A percentile compares a stretch with the other conserved stretches of the same genome.
phyloP scores from a whole-genome alignment of 2,113 vertebrate species.

The Raphicerus campestris region DNA sequence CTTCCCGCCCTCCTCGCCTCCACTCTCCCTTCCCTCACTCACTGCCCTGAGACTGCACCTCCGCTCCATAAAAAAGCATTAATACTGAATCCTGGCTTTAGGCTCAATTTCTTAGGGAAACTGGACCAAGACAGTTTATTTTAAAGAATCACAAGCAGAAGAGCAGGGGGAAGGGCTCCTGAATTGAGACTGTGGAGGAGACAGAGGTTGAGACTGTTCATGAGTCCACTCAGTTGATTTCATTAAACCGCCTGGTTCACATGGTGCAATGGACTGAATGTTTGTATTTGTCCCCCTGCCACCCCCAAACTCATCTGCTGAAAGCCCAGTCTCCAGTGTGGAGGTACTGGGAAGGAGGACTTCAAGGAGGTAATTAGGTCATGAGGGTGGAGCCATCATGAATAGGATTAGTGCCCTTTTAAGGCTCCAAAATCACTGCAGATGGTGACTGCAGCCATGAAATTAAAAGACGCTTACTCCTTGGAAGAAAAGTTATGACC shows the following conservation, averaged over 20 bases:
- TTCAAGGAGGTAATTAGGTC: not conserved
- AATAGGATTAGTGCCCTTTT: not conserved
- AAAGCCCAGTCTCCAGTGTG: not conserved
- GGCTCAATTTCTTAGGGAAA: not conserved
- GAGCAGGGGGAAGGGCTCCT: not conserved
- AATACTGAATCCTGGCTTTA: not conserved
- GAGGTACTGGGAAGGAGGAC: not conserved
- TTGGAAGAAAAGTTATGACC: no score
- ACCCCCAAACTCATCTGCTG: not conserved
- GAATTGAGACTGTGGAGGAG: not conserved
- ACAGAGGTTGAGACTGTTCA: not conserved
- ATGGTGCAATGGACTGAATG: accelerated
- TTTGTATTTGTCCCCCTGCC: no score
- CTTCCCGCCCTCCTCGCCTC: not conserved
- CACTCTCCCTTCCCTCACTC: not conserved
- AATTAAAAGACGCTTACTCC: no score
- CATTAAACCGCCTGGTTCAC: not conserved
- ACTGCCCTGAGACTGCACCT: not conserved
- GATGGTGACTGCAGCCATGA: no score
- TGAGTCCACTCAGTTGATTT: not conserved
- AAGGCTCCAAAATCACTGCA: no score
- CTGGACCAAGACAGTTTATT: not conserved
- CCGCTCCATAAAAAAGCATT: not conserved
- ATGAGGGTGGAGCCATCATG: not conserved
- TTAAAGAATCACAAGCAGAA: not conserved